Evolutionary conservation across 1,140 invertebrate genomes (phyloP), one percentile per base, ranked within the genome.

Genomic region (Stenopsyche tienmushanensis): DNA sequence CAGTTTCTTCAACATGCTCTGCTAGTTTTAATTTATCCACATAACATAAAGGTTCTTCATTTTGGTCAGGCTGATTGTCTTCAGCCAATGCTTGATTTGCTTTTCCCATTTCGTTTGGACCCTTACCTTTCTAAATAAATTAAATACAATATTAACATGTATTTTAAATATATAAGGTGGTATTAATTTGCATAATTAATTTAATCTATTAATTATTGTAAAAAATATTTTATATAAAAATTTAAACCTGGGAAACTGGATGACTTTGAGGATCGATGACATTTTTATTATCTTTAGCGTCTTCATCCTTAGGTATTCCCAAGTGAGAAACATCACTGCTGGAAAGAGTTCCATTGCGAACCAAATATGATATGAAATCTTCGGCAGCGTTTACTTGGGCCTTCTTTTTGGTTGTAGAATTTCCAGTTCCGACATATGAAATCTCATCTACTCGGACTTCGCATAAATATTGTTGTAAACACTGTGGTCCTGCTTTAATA

Each of bases 401-500:
- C 83, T 96, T 93, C 74, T 98, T 91, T 77, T 99, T 99, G 65
- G 88, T 96, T 0, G 94, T 96, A 0, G 96, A 98, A 77, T 98
- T 98, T 0, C 97, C 97, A 68, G 90, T 90, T 5, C 88, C 96
- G 2, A 92, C 87, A 80, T 97, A 98, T 62, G 86, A 83, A 74
- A 87, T 89, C 2, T 87, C 86, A 44, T 85, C 80, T 0, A 97
- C 85, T 8, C 90, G 83, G 0, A 96, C 85, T 81, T 98, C 95
- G 79, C 94, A 97, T 5, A 97, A 82, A 75, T 98, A 98, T 39
- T 94, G 80, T 72, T 93, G 91, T 0, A 92, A 84, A 78, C 94
- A 89, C 77, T 95, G 97, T 0, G 90, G 88, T 7, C 95, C 94
- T 88, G 68, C 10, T n/a, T n/a, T n/a, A n/a, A n/a, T 34, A 26